Base-by-base conservation (phyloP, 2,113 vertebrate species). In the Bufo bufo region DNA sequence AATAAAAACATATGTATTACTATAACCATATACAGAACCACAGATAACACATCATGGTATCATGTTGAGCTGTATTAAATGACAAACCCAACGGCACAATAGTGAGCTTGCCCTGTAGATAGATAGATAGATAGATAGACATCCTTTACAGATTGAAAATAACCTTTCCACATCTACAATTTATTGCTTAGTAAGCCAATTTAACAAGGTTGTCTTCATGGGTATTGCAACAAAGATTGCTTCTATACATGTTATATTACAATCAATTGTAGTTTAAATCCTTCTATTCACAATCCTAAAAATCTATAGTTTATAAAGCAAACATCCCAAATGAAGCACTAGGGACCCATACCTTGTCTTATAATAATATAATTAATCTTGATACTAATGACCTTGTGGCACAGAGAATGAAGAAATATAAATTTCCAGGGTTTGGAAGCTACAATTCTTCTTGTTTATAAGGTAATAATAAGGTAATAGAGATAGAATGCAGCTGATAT, bases 231-330 rank as follows among this genome's bases (percentile, higher is more conserved):
- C 61, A 66, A 65, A 52, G 11, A n/a, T 47, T 66, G 43, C 17
- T 65, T 82, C 47, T 23, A 82, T 82, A 47, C 61, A 82, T 66
- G 45, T 61, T 45, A 82, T 47, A 66, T 66, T 66, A 45, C 49
- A 66, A 82, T 82, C 59, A 82, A 82, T 82, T 59, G 45, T 11
- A 20, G 0, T 66, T 82, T 82, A 82, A 47, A 65, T 49, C 6
- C 45, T 65, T 47, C 61, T 49, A 49, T 66, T 66, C 47, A 82
- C 61, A 66, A 50, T 7, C 45, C 81, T n/a, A 50, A 65, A 82
- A 82, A 82, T 66, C 81, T 19, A 82, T 82, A 82, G 59, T 50
- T 66, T 50, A 82, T 82, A 66, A 82, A 82, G 43, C 81, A 82
- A 66, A 82, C 47, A 82, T 66, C 43, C 81, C 20, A 45, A 66